phyloP scores from a whole-genome alignment of 1,140 invertebrate genomes.

The Oedothorax gibbosus region DNA sequence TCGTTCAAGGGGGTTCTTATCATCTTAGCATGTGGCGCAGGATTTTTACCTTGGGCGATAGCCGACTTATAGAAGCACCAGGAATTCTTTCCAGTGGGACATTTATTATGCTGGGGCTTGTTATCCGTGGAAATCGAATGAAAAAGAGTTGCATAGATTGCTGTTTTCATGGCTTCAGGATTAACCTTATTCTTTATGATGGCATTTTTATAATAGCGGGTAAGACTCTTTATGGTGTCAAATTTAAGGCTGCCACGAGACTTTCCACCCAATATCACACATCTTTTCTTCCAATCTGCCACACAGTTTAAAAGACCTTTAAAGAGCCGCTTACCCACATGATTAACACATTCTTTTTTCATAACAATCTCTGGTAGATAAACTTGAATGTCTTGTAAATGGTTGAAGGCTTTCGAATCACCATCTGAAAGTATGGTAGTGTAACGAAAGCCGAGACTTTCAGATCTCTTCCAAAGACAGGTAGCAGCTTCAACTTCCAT shows the following conservation, averaged over 20 bases:
- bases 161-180: neutral
- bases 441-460: conserved; percentile 2
- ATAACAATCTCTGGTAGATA: neutral
- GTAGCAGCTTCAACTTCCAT: neutral
- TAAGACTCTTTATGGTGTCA: neutral
- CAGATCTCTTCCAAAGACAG: neutral
- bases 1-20: neutral
- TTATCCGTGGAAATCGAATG: neutral
- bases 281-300: neutral
- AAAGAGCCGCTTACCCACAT: neutral
- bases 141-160: conserved; percentile 19
- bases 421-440: neutral
- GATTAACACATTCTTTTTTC: conserved; percentile 24
- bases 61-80: conserved; percentile 7
- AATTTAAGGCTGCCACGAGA: conserved; percentile 1
- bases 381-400: neutral
- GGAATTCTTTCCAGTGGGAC: neutral
- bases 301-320: neutral
- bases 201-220: conserved; percentile 16
- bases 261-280: neutral
- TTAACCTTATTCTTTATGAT: neutral
- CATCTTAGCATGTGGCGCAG: neutral
- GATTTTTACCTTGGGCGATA: neutral
- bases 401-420: neutral
- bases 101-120: conserved; percentile 7